These are phyloP conservation scores for Glossosoma conforme DNA, from an alignment of 1,140 invertebrate species.

Conservation along the genomic window DNA sequence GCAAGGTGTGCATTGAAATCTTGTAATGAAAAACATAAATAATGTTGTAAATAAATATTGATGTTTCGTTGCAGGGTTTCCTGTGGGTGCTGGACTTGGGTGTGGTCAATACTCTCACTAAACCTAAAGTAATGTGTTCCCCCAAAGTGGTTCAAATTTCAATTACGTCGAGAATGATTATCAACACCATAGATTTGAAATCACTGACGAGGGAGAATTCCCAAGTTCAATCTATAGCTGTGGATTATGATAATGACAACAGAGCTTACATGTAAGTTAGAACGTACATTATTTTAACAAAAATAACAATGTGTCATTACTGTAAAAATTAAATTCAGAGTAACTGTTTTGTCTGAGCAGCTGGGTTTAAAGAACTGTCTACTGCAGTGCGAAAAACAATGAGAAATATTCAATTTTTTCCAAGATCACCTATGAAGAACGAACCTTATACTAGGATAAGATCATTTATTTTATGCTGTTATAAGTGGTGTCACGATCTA, in stretches of 20 bases:
- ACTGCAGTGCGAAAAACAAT: too few relatives aligned
- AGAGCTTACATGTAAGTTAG: conserved; percentile 29
- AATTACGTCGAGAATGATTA: conserved; percentile 51
- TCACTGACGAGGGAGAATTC: conserved; percentile 45
- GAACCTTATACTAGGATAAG: too few relatives aligned
- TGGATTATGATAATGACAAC: conserved; percentile 46
- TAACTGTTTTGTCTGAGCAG: too few relatives aligned
- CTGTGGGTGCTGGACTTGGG: conserved; percentile 60
- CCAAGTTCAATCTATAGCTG: conserved; percentile 55
- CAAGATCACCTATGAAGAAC: too few relatives aligned
- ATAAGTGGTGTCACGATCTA: too few relatives aligned
- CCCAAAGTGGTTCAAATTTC: conserved; percentile 56
- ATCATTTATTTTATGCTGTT: too few relatives aligned
- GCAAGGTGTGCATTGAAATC: too few relatives aligned
- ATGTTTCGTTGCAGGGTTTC: conserved; percentile 39
- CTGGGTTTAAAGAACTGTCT: too few relatives aligned
- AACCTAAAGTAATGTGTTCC: conserved; percentile 47
- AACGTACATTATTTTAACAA: conserved; percentile 3
- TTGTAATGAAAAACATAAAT: neutral
- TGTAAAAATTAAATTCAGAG: neutral
- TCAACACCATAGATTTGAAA: conserved; percentile 53
- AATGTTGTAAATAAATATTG: neutral
- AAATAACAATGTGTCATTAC: conserved; percentile 1
- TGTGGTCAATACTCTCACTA: conserved; percentile 52
- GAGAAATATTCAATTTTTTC: too few relatives aligned